Percentiles rank a stretch among this genome's conserved stretches.
Evolutionary conservation across 2,113 vertebrate genomes (phyloP).

Genomic region (Trichomycterus rosablanca): DNA sequence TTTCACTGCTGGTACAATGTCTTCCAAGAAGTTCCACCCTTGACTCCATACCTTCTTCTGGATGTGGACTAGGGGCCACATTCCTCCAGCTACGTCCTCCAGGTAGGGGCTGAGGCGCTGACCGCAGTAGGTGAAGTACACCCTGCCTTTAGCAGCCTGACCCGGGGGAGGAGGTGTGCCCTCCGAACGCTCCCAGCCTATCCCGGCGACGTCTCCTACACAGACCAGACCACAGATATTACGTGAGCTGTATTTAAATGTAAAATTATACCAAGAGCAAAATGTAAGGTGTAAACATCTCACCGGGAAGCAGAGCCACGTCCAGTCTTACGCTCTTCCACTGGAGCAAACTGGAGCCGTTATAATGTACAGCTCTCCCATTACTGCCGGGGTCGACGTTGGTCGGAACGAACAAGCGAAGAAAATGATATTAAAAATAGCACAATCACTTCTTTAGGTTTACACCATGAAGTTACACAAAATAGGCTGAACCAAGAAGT

Average conservation of each 20-base stretch:
- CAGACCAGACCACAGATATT: background rate
- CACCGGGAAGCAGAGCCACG: constrained; percentile 91
- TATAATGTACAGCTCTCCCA: constrained; percentile 94
- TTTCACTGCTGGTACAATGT: no score
- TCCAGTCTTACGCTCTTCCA: constrained; percentile 97
- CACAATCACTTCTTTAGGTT: constrained; percentile 9
- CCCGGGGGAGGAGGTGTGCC: constrained; percentile 92
- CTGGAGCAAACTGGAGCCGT: constrained; percentile 95
- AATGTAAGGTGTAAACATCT: constrained; percentile 40
- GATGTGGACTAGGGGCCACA: constrained; percentile 98
- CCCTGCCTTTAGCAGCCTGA: constrained; percentile 90
- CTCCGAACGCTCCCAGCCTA: constrained; percentile 95
- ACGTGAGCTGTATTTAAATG: background rate
- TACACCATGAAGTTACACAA: constrained; percentile 6
- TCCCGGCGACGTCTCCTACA: constrained; percentile 87
- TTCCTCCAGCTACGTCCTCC: constrained; percentile 93
- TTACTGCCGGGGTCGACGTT: constrained; percentile 73
- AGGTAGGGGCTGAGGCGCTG: constrained; percentile 85
- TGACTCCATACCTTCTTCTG: constrained; percentile 88
- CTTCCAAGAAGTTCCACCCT: no score
- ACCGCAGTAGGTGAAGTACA: constrained; percentile 97
- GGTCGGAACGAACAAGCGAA: constrained; percentile 17
- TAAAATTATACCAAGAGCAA: background rate
- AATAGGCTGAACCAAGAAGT: no score
- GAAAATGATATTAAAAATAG: background rate